Conservation (phyloP, 1,140 invertebrate genomes). For the Melitaea cinxia region DNA sequence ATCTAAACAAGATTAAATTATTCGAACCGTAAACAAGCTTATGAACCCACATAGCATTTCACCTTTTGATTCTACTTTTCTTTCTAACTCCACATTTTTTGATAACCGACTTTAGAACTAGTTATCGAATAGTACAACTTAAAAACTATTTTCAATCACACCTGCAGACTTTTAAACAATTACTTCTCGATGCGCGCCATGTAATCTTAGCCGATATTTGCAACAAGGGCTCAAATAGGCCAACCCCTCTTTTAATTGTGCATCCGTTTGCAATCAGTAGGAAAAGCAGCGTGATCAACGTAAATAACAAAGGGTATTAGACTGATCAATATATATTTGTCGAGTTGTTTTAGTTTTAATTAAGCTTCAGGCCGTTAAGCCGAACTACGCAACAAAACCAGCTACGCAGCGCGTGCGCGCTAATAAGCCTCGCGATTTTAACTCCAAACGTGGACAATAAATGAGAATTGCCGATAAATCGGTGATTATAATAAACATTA, state of each 20-base stretch:
- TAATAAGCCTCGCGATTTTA: constrained; percentile 67
- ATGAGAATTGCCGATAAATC: constrained; percentile 74
- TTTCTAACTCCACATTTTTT: too few species aligned
- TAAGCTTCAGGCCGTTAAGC: constrained; percentile 68
- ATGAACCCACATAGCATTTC: too few species aligned
- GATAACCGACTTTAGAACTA: too few species aligned
- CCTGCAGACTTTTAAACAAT: too few species aligned
- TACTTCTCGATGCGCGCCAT: too few species aligned
- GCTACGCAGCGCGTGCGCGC: constrained; percentile 53
- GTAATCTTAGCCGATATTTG: too few species aligned
- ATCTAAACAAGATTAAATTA: too few species aligned
- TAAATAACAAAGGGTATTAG: constrained; percentile 37
- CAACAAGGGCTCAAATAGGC: not conserved
- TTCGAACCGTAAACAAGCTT: too few species aligned
- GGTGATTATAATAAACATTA: constrained; percentile 76
- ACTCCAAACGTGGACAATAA: constrained; percentile 50
- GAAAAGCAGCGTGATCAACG: constrained; percentile 43
- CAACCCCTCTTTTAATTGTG: constrained; percentile 17
- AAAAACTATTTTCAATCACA: too few species aligned
- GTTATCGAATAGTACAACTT: too few species aligned
- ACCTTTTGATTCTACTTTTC: too few species aligned
- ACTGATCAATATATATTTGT: constrained; percentile 57
- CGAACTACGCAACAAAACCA: constrained; percentile 64
- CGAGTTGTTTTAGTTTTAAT: constrained; percentile 75
- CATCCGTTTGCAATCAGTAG: constrained; percentile 19